Conservation (phyloP, 2,888 invertebrate genomes). For the Cheilosia soror region DNA sequence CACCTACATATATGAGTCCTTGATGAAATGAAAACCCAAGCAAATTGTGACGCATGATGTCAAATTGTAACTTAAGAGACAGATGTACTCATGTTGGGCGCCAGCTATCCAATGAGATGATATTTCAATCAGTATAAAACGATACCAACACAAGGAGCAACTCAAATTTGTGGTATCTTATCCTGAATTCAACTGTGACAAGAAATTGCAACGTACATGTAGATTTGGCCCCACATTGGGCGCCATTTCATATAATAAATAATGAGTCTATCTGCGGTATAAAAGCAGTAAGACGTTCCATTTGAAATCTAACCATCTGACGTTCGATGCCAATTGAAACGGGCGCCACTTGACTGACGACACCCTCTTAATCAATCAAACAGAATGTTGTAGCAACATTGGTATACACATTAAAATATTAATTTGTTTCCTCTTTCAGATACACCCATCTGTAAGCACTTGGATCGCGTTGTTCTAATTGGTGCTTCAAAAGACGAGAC, state of each 20-base stretch:
- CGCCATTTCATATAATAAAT: too few relatives aligned
- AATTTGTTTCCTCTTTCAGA: constrained; percentile 85
- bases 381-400: neutral
- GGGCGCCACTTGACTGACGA: neutral
- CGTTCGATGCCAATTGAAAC: too few relatives aligned
- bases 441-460: constrained; percentile 90
- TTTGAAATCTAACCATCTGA: neutral
- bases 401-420: neutral
- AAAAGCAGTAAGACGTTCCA: neutral
- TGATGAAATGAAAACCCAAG: constrained; percentile 7
- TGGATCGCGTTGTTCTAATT: constrained; percentile 91
- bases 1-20: neutral
- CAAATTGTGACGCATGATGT: neutral
- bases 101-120: neutral
- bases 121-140: neutral
- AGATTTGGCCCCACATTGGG: too few relatives aligned
- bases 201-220: too few relatives aligned
- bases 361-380: neutral
- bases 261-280: neutral
- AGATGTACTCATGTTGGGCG: neutral
- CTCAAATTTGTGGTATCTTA: too few relatives aligned
- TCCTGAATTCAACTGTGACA: too few relatives aligned
- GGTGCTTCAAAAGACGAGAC: constrained; percentile 95
- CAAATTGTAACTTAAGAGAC: neutral
- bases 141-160: too few relatives aligned